phyloP scores from a whole-genome alignment of 1,140 invertebrate genomes.

The Yoshiicerus persimilis region DNA sequence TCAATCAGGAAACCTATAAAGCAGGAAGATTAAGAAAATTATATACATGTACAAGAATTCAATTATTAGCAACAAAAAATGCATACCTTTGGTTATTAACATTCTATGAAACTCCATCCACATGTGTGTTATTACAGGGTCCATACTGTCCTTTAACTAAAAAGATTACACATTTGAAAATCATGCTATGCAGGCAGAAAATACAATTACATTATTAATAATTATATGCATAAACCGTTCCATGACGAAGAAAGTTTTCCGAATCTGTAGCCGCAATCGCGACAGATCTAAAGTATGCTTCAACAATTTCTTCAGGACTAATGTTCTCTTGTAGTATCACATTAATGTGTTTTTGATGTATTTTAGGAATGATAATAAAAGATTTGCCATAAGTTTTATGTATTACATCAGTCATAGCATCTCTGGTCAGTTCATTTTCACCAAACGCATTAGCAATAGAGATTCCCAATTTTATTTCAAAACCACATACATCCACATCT shows the following conservation, averaged over 20 bases:
- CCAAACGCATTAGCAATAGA: conserved; percentile 57
- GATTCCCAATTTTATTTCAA: conserved; percentile 58
- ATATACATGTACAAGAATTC: background rate
- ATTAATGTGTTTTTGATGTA: conserved; percentile 55
- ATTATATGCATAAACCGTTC: background rate
- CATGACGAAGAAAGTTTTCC: background rate
- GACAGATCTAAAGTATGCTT: conserved; percentile 59
- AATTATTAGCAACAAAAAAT: background rate
- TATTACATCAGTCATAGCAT: conserved; percentile 45
- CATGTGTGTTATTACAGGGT: background rate
- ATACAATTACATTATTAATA: background rate
- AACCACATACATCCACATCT: conserved; percentile 59
- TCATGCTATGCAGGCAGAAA: background rate
- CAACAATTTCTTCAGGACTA: conserved; percentile 55
- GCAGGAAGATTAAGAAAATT: background rate
- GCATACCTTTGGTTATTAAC: background rate
- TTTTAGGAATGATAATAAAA: conserved; percentile 58
- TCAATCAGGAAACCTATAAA: background rate
- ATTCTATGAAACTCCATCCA: background rate
- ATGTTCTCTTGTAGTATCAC: conserved; percentile 56
- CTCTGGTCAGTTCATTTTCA: background rate
- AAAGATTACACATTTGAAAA: background rate
- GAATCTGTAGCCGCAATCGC: background rate
- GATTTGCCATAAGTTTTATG: conserved; percentile 54
- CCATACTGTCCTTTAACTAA: background rate